Conservation (phyloP, 2,113 vertebrate genomes). For the Tachysurus fulvidraco region DNA sequence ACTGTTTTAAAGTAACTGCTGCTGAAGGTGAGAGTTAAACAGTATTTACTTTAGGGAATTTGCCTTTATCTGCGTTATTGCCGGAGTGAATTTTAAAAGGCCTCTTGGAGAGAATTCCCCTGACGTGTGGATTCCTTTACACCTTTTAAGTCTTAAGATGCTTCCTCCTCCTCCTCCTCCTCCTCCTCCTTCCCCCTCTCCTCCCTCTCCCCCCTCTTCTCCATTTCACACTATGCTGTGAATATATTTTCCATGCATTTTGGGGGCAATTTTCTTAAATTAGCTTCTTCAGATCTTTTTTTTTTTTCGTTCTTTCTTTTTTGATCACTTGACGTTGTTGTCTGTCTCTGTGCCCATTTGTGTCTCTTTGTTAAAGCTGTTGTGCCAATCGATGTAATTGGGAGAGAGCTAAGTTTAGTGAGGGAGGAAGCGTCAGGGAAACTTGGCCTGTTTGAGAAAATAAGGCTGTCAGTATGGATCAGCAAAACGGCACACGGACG, state of each 20-base stretch:
- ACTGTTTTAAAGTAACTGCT: conserved; percentile 69
- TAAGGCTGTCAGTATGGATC: conserved; percentile 61
- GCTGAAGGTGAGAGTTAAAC: conserved; percentile 77
- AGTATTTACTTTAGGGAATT: conserved; percentile 72
- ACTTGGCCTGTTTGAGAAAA: conserved; percentile 62
- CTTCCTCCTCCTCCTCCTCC: conserved; percentile 58
- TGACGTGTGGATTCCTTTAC: conserved; percentile 65
- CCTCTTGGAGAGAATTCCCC: conserved; percentile 70
- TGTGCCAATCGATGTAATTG: conserved; percentile 64
- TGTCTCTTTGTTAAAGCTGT: conserved; percentile 65
- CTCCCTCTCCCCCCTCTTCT: conserved; percentile 58
- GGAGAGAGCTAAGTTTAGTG: conserved; percentile 58
- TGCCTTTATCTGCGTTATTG: conserved; percentile 73
- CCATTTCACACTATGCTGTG: conserved; percentile 45
- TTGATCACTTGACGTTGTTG: conserved; percentile 61
- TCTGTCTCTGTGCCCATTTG: conserved; percentile 59
- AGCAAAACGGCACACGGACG: conserved; percentile 43
- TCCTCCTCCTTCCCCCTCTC: conserved; percentile 57
- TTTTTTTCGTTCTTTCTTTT: conserved; percentile 44
- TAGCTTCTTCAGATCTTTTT: conserved; percentile 52
- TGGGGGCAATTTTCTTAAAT: conserved; percentile 64
- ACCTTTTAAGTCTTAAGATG: conserved; percentile 70
- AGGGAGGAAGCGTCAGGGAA: conserved; percentile 33
- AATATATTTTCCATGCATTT: conserved; percentile 67
- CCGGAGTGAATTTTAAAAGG: conserved; percentile 70